Evolutionary conservation across 2,113 vertebrate genomes (phyloP).

Genomic region (Plecotus auritus): DNA sequence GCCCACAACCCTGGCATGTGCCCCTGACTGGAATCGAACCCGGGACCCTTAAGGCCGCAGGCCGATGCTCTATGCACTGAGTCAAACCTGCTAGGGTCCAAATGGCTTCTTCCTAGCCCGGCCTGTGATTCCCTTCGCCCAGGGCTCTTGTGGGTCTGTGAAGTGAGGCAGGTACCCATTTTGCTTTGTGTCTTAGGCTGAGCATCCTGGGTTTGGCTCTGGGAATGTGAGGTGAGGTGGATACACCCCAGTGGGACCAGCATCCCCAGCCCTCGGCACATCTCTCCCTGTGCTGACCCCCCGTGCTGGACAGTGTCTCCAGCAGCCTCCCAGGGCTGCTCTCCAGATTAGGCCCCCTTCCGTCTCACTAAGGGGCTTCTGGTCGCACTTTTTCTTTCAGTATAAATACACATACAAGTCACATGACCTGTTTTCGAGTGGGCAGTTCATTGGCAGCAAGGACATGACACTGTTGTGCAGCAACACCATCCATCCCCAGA

Average conservation of each 20-base stretch:
- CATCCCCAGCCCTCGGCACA: accelerated
- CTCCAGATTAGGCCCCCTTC: too few species aligned
- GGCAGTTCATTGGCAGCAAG: background rate
- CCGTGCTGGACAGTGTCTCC: background rate
- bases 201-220: background rate
- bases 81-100: too few species aligned
- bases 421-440: accelerated
- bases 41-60: too few species aligned
- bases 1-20: too few species aligned
- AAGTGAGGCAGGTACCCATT: too few species aligned
- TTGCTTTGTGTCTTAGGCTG: background rate
- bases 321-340: background rate
- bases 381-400: background rate
- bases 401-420: too few species aligned
- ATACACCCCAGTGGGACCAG: background rate
- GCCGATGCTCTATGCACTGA: too few species aligned
- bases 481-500: background rate
- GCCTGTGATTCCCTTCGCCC: accelerated
- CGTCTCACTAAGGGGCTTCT: background rate
- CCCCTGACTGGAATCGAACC: too few species aligned
- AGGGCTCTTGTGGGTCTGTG: background rate
- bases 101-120: too few species aligned
- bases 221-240: background rate
- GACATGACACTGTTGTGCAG: background rate
- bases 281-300: background rate